These are phyloP conservation scores for Adelges cooleyi DNA, from an alignment of 1,140 invertebrate genomes.

Conservation along the genomic window DNA sequence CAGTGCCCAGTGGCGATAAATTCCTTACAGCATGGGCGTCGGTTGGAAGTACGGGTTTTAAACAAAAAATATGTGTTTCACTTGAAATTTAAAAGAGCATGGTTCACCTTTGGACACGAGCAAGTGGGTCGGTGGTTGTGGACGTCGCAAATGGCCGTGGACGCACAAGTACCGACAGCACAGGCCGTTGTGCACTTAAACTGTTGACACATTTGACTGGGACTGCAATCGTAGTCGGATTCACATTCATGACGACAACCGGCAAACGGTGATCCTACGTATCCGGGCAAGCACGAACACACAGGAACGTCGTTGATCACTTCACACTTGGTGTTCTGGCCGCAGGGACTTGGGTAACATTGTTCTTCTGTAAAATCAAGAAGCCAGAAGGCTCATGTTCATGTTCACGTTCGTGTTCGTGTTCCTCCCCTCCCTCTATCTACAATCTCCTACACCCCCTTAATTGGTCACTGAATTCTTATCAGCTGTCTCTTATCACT, in stretches of 20 bases:
- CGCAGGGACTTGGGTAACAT: slow-evolving; percentile 67
- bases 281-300: slow-evolving; percentile 62
- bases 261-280: slow-evolving; percentile 54
- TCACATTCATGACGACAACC: slow-evolving; percentile 71
- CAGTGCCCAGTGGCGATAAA: too few species aligned
- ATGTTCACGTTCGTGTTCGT: too few species aligned
- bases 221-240: slow-evolving; percentile 55
- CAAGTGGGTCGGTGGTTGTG: slow-evolving; percentile 65
- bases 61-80: too few species aligned
- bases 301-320: slow-evolving; percentile 60
- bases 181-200: slow-evolving; percentile 70
- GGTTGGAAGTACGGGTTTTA: too few species aligned
- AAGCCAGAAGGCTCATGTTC: too few species aligned
- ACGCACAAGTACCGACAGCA: slow-evolving; percentile 53
- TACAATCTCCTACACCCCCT: too few species aligned
- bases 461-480: neutral
- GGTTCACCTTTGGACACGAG: slow-evolving; percentile 68
- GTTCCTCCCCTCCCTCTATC: too few species aligned
- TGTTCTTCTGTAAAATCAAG: slow-evolving; percentile 50
- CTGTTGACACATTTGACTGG: slow-evolving; percentile 57
- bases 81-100: too few species aligned
- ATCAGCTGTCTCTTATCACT: too few species aligned
- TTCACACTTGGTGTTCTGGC: slow-evolving; percentile 64
- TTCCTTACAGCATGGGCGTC: too few species aligned
- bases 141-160: slow-evolving; percentile 65